Evolutionary conservation across 2,888 invertebrate genomes (phyloP).

Genomic region (Folsomia candida): DNA sequence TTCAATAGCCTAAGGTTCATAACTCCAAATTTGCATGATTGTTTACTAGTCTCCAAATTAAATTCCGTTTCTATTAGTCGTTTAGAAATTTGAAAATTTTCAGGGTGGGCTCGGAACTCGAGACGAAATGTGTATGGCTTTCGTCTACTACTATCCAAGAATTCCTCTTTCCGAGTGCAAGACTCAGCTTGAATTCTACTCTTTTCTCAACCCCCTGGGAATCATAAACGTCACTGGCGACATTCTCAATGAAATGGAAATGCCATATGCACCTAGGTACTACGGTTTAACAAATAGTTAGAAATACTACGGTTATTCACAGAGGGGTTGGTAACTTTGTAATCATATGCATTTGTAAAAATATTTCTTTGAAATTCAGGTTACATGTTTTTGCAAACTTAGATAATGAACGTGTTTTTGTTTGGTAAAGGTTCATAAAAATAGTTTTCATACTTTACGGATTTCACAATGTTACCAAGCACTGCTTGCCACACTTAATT

Average conservation of each 20-base stretch:
- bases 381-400: too few species aligned
- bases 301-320: too few species aligned
- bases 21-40: neutral
- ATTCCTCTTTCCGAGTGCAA: constrained; percentile 77
- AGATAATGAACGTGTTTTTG: too few species aligned
- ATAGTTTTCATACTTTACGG: too few species aligned
- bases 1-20: neutral
- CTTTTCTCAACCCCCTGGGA: constrained; percentile 77
- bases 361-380: too few species aligned
- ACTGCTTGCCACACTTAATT: too few species aligned
- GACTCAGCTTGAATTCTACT: constrained; percentile 79
- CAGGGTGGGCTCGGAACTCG: constrained; percentile 76
- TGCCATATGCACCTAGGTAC: constrained; percentile 37
- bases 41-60: neutral
- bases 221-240: constrained; percentile 60
- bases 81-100: neutral
- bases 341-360: too few species aligned
- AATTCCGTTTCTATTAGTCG: neutral
- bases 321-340: too few species aligned
- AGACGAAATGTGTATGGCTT: constrained; percentile 85
- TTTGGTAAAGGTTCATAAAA: too few species aligned
- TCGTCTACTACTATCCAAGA: constrained; percentile 78
- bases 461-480: too few species aligned
- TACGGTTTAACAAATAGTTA: too few species aligned
- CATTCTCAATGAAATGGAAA: constrained; percentile 31